Evolutionary conservation across 2,888 invertebrate species (phyloP), one percentile per base, ranked within the genome.

Genomic region (Coremacera marginata): DNA sequence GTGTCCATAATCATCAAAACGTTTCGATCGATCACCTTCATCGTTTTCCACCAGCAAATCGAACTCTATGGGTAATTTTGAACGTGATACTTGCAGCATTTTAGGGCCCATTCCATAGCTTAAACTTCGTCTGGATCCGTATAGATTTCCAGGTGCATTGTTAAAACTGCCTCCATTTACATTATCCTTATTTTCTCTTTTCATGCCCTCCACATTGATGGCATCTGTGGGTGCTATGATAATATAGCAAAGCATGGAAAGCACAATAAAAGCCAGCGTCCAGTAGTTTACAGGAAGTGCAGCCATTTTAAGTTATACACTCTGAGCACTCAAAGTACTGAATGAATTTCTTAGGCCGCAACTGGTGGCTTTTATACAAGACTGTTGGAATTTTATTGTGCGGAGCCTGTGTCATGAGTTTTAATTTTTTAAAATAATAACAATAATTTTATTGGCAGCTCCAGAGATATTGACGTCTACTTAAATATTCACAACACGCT

Each of bases 1-100:
- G 83, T 94, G 94, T 0, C 94, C 94, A 83, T 94, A 95, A 86
- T 94, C 94, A 82, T 94, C 94, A 81, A 93, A 94, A 81, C 86
- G 93, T 89, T 84, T 94, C 7, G 84, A 77, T 27, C 87, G 85
- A n/a, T 85, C 86, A 14, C 79, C 80, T 19, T 86, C 86, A 11
- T 87, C 87, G 25, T 85, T 86, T 70, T 89, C 87, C 70, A 89
- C 81, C 14, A 89, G 75, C 11, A 89, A 80, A 73, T 89, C 88
- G 76, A 89, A 71, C 76, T 87, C 88, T 25, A 88, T 83, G 8
- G 89, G 89, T 37, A 86, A 82, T 77, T 87, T 87, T 1, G 88
- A 84, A 25, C 86, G 87, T 3, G 86, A 82, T 49, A 87, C 83
- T 65, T 84, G 83, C 9, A 84, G 78, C 67, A 85, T 78, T 62